Conservation (phyloP, 2,888 invertebrate genomes). For the Cheilosia variabilis region DNA sequence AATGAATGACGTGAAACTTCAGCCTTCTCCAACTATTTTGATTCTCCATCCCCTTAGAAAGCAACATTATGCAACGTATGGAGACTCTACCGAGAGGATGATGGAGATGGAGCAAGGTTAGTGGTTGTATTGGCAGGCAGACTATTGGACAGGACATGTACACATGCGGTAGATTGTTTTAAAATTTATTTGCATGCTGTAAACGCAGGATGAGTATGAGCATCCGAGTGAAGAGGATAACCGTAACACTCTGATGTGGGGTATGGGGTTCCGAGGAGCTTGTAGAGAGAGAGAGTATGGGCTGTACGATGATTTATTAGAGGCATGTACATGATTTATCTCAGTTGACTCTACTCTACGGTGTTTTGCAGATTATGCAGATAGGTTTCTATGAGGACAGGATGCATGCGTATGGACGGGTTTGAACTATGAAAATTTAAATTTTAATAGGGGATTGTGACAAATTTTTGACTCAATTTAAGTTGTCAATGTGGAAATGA, state of each 20-base stretch:
- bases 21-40: conserved; percentile 16
- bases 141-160: conserved; percentile 55
- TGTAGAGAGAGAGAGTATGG: not conserved
- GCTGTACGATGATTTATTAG: conserved; percentile 55
- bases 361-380: conserved; percentile 65
- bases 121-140: conserved; percentile 45
- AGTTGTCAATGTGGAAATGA: conserved; percentile 55
- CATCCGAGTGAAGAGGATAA: not conserved
- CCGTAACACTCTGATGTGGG: conserved; percentile 36
- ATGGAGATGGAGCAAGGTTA: not conserved
- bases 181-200: conserved; percentile 65
- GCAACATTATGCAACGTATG: conserved; percentile 42
- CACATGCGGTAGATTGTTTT: conserved; percentile 63
- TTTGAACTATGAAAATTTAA: conserved; percentile 49
- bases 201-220: conserved; percentile 26
- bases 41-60: conserved; percentile 10
- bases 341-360: conserved; percentile 51
- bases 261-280: conserved; percentile 26
- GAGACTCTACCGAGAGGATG: not conserved
- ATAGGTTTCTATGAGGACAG: conserved; percentile 36
- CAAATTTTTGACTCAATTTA: conserved; percentile 65
- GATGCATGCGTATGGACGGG: conserved; percentile 26
- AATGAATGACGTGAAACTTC: conserved; percentile 10
- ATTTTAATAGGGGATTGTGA: conserved; percentile 58
- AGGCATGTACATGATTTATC: conserved; percentile 67